These are phyloP conservation scores for Ganaspis sp. DNA, from an alignment of 1,140 invertebrate genomes.

Conservation along the genomic window DNA sequence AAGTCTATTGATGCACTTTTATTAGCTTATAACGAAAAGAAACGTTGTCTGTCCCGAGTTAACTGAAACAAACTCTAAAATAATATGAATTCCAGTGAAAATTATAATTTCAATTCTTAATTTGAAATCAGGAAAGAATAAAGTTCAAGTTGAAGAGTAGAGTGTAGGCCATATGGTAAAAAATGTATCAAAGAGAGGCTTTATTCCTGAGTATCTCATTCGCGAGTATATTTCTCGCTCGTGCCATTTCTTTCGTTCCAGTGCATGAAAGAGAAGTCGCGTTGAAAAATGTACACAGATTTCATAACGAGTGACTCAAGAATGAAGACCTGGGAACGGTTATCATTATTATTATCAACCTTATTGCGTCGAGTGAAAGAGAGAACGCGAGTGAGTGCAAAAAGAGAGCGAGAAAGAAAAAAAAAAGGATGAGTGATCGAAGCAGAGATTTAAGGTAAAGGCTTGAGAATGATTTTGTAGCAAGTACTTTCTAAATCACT, in stretches of 20 bases:
- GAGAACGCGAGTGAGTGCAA: neutral
- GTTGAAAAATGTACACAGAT: conserved; percentile 21
- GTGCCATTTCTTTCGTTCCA: conserved; percentile 20
- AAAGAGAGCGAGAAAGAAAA: neutral
- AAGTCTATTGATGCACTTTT: too few species aligned
- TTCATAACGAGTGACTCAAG: conserved; percentile 18
- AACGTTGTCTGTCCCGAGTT: too few species aligned
- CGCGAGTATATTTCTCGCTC: conserved; percentile 18
- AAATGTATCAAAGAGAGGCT: conserved; percentile 31
- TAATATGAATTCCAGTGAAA: neutral
- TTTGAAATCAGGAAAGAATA: neutral
- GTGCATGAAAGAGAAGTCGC: neutral
- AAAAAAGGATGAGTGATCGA: conserved; percentile 24
- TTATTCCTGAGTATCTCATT: conserved; percentile 27
- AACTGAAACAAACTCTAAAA: neutral
- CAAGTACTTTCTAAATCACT: conserved; percentile 10
- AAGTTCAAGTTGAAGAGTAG: neutral
- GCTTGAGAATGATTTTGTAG: conserved; percentile 3
- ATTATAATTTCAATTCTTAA: neutral
- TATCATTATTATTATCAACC: conserved; percentile 21
- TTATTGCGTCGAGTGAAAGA: conserved; percentile 18
- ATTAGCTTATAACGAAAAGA: too few species aligned
- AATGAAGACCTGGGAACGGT: neutral
- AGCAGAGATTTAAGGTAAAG: neutral
- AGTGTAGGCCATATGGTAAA: neutral